Evolutionary conservation across 2,888 invertebrate genomes (phyloP), one percentile per base, ranked within the genome.

Genomic region (Artemia sp.): DNA sequence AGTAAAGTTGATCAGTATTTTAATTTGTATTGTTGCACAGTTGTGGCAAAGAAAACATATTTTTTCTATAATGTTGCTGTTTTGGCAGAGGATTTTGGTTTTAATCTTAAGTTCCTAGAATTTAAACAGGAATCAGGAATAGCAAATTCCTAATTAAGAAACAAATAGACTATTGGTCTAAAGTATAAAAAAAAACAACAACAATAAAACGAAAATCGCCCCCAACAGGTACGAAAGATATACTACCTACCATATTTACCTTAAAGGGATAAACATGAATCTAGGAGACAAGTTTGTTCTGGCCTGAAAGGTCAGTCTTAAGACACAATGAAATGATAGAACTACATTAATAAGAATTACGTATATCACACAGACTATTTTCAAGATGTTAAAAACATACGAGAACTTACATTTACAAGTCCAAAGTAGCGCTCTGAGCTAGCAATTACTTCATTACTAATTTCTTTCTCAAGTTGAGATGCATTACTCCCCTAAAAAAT

Each of bases 381-480:
- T 51, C 12, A n/a, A n/a, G 12, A n/a, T 51, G 67, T 14, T 75
- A 71, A 75, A 74, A 68, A 24, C 69, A 24, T 66, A 70, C 51
- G 12, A 51, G 66, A 72, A 85, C 90, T 86, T 83, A 95, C 94
- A 85, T 98, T 98, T 74, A 98, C 96, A 81, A 98, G 85, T 78
- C 98, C 98, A 84, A 98, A 98, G 81, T 95, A 98, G 81, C 96
- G 96, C 80, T 98, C 98, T 81, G 97, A 98, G 73, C 92, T 89
- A 77, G 96, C 95, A 82, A 97, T 92, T 79, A 94, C 92, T 82
- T 97, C 97, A 76, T 93, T 87, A 77, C 96, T 97, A 79, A 98
- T 96, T 84, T 98, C 97, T 83, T 93, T 90, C 85, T 98, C 98
- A 81, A 98, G 82, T 82, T 97, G 96, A 77, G 96, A 97, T 81